Evolutionary conservation across 2,888 invertebrate species (phyloP).

Genomic region (Cabera pusaria): DNA sequence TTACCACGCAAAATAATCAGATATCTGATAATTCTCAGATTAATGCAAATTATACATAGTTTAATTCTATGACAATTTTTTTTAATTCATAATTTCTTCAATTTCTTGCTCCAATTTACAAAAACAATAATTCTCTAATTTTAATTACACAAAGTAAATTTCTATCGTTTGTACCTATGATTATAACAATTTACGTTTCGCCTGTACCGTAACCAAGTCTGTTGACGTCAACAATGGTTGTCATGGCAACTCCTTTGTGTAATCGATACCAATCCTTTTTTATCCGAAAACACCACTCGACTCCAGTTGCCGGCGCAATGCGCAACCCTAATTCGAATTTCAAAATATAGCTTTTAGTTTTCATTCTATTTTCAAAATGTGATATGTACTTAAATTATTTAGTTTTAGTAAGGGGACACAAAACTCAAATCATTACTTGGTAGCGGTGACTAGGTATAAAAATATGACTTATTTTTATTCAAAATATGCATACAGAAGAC

Average conservation of each 20-base stretch:
- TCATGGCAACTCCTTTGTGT: slow-evolving; percentile 54
- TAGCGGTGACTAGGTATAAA: too few relatives aligned
- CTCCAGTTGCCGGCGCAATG: slow-evolving; percentile 60
- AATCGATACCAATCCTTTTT: slow-evolving; percentile 60
- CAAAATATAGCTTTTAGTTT: slow-evolving; percentile 42
- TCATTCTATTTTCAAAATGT: slow-evolving; percentile 44
- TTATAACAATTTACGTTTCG: not conserved
- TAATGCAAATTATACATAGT: too few relatives aligned
- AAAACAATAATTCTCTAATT: too few relatives aligned
- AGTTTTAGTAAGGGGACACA: slow-evolving; percentile 16
- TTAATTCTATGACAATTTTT: too few relatives aligned
- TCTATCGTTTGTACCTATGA: not conserved
- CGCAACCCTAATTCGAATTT: slow-evolving; percentile 54
- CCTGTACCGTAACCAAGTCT: slow-evolving; percentile 36
- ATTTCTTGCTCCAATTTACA: too few relatives aligned
- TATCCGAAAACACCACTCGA: slow-evolving; percentile 37
- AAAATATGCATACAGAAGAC: slow-evolving; percentile 66
- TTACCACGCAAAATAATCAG: too few relatives aligned
- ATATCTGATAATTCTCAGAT: too few relatives aligned
- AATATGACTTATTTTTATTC: slow-evolving; percentile 42
- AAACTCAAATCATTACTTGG: too few relatives aligned
- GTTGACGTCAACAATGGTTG: slow-evolving; percentile 61
- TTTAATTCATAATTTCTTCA: too few relatives aligned
- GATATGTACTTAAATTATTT: slow-evolving; percentile 24
- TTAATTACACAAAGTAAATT: too few relatives aligned